phyloP scores from a whole-genome alignment of 2,888 invertebrate species.

The Lepeophtheirus nordmannii region DNA sequence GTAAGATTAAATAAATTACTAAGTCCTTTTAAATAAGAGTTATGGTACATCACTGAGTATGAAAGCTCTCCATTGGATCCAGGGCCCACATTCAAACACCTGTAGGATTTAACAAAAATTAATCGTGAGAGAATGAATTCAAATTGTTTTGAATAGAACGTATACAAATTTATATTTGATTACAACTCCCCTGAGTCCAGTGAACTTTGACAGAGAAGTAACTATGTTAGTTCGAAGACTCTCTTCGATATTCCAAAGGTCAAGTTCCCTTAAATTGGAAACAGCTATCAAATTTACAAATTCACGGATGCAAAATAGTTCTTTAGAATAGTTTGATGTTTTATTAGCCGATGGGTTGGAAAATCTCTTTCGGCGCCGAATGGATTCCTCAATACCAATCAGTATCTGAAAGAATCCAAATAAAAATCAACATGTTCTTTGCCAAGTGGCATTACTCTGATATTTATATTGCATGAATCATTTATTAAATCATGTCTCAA shows the following conservation, averaged over 20 bases:
- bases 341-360: slow-evolving; percentile 1
- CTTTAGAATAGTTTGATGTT: not conserved
- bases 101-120: not conserved
- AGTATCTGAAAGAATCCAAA: not conserved
- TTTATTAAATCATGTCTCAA: not conserved
- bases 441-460: too few species aligned
- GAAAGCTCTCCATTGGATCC: not conserved
- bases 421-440: too few species aligned
- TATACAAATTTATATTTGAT: not conserved
- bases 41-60: not conserved
- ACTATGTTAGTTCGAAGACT: not conserved
- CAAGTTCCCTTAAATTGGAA: not conserved
- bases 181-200: not conserved
- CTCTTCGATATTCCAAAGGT: not conserved
- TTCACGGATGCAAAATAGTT: not conserved
- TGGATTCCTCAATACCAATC: not conserved
- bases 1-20: not conserved
- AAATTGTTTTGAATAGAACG: not conserved
- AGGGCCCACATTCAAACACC: not conserved
- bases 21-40: not conserved
- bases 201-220: not conserved
- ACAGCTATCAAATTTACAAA: not conserved
- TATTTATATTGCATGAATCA: not conserved
- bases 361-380: not conserved
- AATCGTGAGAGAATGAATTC: too few species aligned